These are phyloP conservation scores for Alca torda DNA, from an alignment of 2,797 vertebrate species.

Conservation along the genomic window DNA sequence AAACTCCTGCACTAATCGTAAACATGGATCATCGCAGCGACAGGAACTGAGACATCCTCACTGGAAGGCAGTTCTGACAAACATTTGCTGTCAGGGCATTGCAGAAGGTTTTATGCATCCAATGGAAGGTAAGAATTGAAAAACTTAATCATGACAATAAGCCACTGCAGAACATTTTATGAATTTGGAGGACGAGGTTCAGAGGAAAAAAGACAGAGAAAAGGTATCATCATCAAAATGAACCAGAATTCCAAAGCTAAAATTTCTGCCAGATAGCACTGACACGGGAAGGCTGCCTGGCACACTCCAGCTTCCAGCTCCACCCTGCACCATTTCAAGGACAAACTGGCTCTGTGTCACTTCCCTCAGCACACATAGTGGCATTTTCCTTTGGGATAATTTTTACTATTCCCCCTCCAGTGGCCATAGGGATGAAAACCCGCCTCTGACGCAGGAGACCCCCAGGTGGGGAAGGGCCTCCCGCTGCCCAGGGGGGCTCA, in stretches of 20 bases:
- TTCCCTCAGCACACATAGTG: neutral
- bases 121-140: neutral
- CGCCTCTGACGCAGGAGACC: accelerated
- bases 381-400: neutral
- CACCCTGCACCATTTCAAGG: neutral
- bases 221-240: neutral
- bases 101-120: neutral
- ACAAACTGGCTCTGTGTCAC: neutral
- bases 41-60: neutral
- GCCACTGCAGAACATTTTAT: neutral
- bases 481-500: accelerated
- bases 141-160: neutral
- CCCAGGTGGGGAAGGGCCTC: accelerated
- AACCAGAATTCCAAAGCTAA: neutral
- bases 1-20: neutral
- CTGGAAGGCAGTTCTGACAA: neutral
- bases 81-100: neutral
- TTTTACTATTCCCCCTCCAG: neutral
- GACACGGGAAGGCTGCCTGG: neutral
- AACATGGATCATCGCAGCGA: neutral
- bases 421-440: neutral
- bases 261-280: neutral
- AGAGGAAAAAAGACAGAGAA: neutral
- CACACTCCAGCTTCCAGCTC: neutral
- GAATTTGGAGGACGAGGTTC: neutral